These are phyloP conservation scores for Macroramphosus scolopax DNA, from an alignment of 2,797 vertebrate species.

Conservation along the genomic window DNA sequence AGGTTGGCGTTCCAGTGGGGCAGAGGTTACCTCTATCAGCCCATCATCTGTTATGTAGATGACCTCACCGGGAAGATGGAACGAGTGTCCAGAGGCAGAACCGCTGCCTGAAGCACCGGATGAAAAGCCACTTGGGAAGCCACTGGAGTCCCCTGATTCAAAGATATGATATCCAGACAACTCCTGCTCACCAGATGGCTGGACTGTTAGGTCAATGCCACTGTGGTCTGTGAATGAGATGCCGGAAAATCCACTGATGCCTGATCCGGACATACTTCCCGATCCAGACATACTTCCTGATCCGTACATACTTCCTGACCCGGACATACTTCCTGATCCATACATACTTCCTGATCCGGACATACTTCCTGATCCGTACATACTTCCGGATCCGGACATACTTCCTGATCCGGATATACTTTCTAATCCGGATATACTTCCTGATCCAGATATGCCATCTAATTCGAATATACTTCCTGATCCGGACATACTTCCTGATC, in stretches of 20 bases:
- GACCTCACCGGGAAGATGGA: constrained; percentile 58
- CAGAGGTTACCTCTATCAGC: constrained; percentile 70
- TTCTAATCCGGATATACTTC: too few species aligned
- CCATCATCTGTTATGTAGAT: constrained; percentile 81
- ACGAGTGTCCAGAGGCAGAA: constrained; percentile 52
- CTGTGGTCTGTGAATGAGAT: constrained; percentile 76
- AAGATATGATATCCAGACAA: constrained; percentile 76
- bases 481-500: constrained; percentile 7
- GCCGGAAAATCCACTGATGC: constrained; percentile 65
- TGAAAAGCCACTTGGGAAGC: constrained; percentile 65
- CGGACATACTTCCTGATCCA: constrained; percentile 23
- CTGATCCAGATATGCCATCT: too few species aligned
- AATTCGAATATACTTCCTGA: constrained; percentile 18
- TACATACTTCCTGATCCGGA: constrained; percentile 5
- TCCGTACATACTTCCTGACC: constrained; percentile 52
- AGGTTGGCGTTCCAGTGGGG: constrained; percentile 47
- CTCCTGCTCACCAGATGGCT: constrained; percentile 77
- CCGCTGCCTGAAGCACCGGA: constrained; percentile 67
- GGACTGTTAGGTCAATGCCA: constrained; percentile 73
- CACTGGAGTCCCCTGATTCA: constrained; percentile 77
- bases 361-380: constrained; percentile 2
- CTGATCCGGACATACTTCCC: constrained; percentile 47
- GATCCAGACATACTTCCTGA: constrained; percentile 54
- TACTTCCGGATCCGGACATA: constrained; percentile 8
- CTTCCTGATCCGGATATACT: constrained; percentile 20